A percentile compares a stretch with the other conserved stretches of the same genome.
phyloP scores from a whole-genome alignment of 2,113 vertebrate genomes.

The Hydrolagus affinis region DNA sequence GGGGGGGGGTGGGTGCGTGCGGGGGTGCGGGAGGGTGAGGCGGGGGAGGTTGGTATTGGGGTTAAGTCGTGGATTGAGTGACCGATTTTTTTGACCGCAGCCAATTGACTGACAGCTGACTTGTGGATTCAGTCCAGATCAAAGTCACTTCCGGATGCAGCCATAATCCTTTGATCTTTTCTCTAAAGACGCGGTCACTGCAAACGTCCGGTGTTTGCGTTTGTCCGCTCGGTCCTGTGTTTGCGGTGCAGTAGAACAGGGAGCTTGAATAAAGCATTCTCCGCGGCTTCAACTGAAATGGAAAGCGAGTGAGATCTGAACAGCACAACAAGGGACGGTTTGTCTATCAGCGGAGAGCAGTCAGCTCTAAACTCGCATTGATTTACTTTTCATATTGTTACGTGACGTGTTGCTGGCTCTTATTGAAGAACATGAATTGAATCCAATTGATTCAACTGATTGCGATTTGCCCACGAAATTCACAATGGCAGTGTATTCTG shows the following conservation, averaged over 20 bases:
- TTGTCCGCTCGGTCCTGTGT: background rate
- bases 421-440: background rate
- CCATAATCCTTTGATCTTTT: background rate
- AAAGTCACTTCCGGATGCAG: background rate
- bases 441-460: background rate
- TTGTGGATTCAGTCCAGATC: background rate
- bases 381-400: background rate
- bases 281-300: background rate
- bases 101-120: no score
- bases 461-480: no score
- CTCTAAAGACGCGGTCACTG: background rate
- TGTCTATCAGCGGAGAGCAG: background rate
- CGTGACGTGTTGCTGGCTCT: background rate
- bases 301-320: background rate
- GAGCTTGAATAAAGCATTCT: background rate
- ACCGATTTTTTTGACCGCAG: no score
- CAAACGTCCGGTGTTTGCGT: background rate
- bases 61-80: no score
- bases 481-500: no score
- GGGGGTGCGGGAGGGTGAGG: no score
- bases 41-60: no score
- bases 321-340: background rate
- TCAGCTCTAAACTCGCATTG: background rate
- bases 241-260: background rate
- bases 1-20: no score